Percentiles rank a stretch among this genome's conserved stretches.
These are phyloP conservation scores for Urocitellus parryii DNA, from an alignment of 2,113 vertebrate species.

Conservation along the genomic window DNA sequence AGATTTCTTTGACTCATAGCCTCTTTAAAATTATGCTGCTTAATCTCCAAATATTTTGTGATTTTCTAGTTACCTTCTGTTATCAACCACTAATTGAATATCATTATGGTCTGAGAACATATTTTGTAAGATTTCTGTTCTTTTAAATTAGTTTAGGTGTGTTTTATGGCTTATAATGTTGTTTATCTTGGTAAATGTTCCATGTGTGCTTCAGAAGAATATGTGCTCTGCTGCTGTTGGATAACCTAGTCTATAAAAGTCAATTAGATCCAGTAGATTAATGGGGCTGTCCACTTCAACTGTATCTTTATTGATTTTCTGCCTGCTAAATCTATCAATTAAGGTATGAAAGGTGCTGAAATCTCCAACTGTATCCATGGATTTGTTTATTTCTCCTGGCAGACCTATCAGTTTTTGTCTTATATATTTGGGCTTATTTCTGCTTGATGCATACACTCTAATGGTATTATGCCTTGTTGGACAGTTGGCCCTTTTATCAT, in stretches of 20 bases:
- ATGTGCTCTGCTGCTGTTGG: neutral
- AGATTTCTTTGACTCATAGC: neutral
- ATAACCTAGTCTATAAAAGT: slow-evolving; percentile 63
- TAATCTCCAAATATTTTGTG: neutral
- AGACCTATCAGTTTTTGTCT: neutral
- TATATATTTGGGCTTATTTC: neutral
- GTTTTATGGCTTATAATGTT: slow-evolving; percentile 23
- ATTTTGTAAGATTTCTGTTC: neutral
- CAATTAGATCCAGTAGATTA: slow-evolving; percentile 63
- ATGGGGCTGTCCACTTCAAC: slow-evolving; percentile 51
- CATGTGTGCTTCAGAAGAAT: slow-evolving; percentile 12
- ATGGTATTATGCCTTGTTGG: neutral
- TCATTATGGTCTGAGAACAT: neutral
- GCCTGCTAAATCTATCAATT: slow-evolving; percentile 60
- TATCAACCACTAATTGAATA: neutral
- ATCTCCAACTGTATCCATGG: neutral
- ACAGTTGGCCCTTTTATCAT: neutral
- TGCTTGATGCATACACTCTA: neutral
- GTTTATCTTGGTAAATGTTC: slow-evolving; percentile 38
- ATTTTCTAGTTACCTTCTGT: neutral
- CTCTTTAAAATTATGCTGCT: neutral
- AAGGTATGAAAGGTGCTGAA: neutral
- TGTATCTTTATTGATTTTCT: slow-evolving; percentile 69
- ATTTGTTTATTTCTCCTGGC: slow-evolving; percentile 17
- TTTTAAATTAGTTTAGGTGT: slow-evolving; percentile 8